Conservation (phyloP, 2,888 invertebrate genomes). For the Schrankia costaestrigalis region DNA sequence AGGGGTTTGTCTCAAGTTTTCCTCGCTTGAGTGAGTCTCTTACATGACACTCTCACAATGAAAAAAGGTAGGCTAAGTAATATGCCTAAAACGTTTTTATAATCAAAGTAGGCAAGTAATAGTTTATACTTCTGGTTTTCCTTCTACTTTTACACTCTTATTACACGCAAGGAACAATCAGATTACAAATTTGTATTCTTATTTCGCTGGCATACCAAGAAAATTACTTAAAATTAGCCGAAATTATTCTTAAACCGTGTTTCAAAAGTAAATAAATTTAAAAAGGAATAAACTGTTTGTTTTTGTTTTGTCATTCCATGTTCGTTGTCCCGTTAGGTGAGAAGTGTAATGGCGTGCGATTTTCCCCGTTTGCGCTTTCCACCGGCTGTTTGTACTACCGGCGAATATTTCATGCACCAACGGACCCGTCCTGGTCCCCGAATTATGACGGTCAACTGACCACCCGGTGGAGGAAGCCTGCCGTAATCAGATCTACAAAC, state of each 20-base stretch:
- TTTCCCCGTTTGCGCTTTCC: constrained; percentile 63
- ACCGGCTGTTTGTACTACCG: constrained; percentile 44
- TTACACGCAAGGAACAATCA: no score
- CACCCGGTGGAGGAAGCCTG: constrained; percentile 53
- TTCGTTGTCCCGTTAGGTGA: constrained; percentile 52
- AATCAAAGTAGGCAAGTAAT: no score
- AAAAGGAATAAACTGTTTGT: constrained; percentile 26
- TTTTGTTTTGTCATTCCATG: constrained; percentile 27
- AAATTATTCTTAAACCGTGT: not conserved
- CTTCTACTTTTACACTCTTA: no score
- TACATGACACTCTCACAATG: no score
- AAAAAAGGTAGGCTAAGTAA: no score
- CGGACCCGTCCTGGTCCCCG: constrained; percentile 62
- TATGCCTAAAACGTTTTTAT: no score
- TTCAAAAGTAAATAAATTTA: not conserved
- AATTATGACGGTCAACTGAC: constrained; percentile 80
- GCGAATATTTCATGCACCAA: constrained; percentile 77
- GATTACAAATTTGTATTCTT: no score
- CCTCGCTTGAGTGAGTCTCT: no score
- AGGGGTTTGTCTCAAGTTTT: no score
- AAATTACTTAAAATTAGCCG: no score
- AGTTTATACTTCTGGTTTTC: no score
- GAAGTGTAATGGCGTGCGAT: constrained; percentile 69
- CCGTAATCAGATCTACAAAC: constrained; percentile 75
- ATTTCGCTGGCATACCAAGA: no score